Percentiles rank a stretch among this genome's conserved stretches.
Conservation (phyloP, 2,113 vertebrate species). For the Tympanuchus pallidicinctus region DNA sequence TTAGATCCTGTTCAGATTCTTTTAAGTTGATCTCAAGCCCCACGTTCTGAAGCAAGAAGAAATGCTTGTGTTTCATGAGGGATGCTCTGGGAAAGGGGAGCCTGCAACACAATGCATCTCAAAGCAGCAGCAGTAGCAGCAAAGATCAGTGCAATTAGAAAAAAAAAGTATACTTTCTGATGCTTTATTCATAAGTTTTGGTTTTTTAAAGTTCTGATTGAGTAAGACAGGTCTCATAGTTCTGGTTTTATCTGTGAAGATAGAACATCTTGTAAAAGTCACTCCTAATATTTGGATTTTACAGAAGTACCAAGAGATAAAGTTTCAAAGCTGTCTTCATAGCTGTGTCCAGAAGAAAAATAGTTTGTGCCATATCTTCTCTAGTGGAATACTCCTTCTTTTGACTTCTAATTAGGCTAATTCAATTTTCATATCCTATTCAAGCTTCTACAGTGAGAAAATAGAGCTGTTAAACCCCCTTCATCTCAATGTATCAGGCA, state of each 20-base stretch:
- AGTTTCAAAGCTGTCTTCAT: background rate
- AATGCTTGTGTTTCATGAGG: background rate
- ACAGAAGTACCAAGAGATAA: background rate
- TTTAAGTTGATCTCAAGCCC: background rate
- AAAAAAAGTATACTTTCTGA: background rate
- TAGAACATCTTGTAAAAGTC: background rate
- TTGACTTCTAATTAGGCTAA: background rate
- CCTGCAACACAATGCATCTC: background rate
- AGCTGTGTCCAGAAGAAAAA: background rate
- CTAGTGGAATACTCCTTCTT: background rate
- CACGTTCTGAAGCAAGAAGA: background rate
- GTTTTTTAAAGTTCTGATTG: conserved; percentile 4
- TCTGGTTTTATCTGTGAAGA: background rate
- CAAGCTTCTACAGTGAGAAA: background rate
- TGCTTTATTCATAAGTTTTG: conserved; percentile 38
- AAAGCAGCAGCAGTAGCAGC: background rate
- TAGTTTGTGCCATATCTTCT: background rate
- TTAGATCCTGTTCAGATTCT: background rate
- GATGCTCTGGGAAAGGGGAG: background rate
- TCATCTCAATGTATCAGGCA: background rate
- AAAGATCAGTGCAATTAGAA: background rate
- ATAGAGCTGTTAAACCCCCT: background rate
- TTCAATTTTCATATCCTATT: background rate
- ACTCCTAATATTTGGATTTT: background rate
- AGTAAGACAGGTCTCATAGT: background rate